Percentiles rank a stretch among this genome's conserved stretches.
These are phyloP conservation scores for Lordiphosa collinella DNA, from an alignment of 1,140 invertebrate genomes.

Conservation along the genomic window DNA sequence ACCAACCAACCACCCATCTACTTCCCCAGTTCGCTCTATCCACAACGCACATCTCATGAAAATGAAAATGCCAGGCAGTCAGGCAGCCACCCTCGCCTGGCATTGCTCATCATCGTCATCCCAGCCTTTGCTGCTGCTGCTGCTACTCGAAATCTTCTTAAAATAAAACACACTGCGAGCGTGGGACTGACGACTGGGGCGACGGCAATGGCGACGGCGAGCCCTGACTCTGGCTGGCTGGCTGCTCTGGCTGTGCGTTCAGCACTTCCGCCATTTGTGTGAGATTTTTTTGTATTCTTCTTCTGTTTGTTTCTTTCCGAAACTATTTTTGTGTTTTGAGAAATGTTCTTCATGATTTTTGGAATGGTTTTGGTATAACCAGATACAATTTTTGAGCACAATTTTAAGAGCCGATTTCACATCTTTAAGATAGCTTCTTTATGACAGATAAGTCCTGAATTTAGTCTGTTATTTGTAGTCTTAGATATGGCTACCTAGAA, in stretches of 20 bases:
- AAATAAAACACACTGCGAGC: constrained; percentile 65
- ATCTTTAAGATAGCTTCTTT: too few species aligned
- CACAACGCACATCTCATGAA: too few species aligned
- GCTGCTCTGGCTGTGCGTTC: constrained; percentile 41
- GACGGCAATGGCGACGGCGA: background rate
- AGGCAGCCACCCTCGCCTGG: constrained; percentile 24
- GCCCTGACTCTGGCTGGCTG: too few species aligned
- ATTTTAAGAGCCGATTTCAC: too few species aligned
- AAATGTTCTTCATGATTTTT: constrained; percentile 25
- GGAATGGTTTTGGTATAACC: constrained; percentile 30
- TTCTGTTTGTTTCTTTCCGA: constrained; percentile 11
- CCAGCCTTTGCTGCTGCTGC: too few species aligned
- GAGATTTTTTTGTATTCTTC: constrained; percentile 19
- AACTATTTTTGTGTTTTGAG: constrained; percentile 53
- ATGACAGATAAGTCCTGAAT: too few species aligned
- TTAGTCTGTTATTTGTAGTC: too few species aligned
- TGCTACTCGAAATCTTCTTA: constrained; percentile 76
- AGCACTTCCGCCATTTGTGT: constrained; percentile 63
- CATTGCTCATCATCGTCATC: constrained; percentile 72
- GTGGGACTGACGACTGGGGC: constrained; percentile 24
- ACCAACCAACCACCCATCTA: constrained; percentile 13
- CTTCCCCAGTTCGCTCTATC: background rate
- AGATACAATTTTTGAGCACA: too few species aligned
- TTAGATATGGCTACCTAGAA: too few species aligned
- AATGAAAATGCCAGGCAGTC: constrained; percentile 12